These are phyloP conservation scores for Ceryle rudis DNA, from an alignment of 2,797 vertebrate species.

Conservation along the genomic window DNA sequence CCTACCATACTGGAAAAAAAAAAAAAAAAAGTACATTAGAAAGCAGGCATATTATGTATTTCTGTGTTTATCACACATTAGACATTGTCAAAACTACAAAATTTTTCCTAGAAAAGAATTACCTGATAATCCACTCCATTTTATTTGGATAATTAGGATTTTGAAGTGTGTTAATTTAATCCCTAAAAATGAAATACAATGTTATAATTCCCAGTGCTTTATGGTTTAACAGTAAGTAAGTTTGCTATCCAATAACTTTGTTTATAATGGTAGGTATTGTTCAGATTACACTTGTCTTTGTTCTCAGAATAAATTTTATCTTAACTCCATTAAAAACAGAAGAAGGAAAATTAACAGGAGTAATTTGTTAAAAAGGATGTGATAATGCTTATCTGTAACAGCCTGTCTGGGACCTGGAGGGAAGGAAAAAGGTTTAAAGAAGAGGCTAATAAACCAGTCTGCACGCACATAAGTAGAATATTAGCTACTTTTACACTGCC, in stretches of 20 bases:
- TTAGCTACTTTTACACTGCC: background rate
- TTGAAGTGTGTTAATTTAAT: background rate
- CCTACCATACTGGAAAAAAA: background rate
- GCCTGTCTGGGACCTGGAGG: background rate
- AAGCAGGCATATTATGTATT: accelerated
- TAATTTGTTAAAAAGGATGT: background rate
- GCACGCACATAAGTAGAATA: background rate
- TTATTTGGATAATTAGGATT: background rate
- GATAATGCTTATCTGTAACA: background rate
- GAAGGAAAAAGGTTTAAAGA: background rate
- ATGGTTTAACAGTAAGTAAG: background rate
- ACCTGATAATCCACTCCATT: background rate
- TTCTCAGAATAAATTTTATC: background rate
- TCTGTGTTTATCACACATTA: background rate
- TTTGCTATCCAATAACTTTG: background rate
- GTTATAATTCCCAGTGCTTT: background rate
- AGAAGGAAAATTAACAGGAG: background rate
- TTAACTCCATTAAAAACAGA: background rate
- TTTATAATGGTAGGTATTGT: background rate
- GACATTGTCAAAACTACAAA: background rate
- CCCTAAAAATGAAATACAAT: background rate
- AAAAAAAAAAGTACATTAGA: background rate
- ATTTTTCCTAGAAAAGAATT: background rate
- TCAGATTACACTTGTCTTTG: background rate
- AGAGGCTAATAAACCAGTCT: background rate